A percentile compares a stretch with the other conserved stretches of the same genome.
Evolutionary conservation across 2,797 vertebrate species (phyloP).

Genomic region (Hippoglossus hippoglossus): DNA sequence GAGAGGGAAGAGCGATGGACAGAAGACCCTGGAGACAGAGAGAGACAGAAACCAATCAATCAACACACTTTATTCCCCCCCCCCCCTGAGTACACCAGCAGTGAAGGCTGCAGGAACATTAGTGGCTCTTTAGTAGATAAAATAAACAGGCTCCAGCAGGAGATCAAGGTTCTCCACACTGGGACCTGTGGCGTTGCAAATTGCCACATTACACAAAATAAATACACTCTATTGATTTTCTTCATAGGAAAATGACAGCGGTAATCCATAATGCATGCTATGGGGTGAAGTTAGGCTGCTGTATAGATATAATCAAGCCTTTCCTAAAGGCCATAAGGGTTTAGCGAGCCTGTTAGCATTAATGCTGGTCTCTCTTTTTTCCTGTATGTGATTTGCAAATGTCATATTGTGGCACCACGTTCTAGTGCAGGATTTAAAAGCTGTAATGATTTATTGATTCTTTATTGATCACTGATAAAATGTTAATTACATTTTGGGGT

Average conservation of each 20-base stretch:
- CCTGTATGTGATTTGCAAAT: too few relatives aligned
- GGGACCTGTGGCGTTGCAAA: slow-evolving; percentile 35
- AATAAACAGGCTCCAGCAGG: slow-evolving; percentile 60
- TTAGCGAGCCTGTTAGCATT: not conserved
- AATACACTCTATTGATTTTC: slow-evolving; percentile 64
- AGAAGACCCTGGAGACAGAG: slow-evolving; percentile 35
- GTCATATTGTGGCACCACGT: not conserved
- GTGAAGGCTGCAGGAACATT: slow-evolving; percentile 49
- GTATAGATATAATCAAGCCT: slow-evolving; percentile 3
- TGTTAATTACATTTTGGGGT: too few relatives aligned
- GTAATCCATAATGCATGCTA: slow-evolving; percentile 33
- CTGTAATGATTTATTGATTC: not conserved
- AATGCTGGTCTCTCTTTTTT: too few relatives aligned
- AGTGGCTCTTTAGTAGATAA: slow-evolving; percentile 53
- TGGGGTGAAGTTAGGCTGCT: slow-evolving; percentile 11
- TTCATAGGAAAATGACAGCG: slow-evolving; percentile 34
- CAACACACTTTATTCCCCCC: slow-evolving; percentile 26
- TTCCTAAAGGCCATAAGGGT: not conserved
- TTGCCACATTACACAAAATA: slow-evolving; percentile 50
- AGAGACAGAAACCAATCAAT: slow-evolving; percentile 66
- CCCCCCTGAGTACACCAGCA: slow-evolving; percentile 25
- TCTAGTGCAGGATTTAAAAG: not conserved
- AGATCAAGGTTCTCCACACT: slow-evolving; percentile 21
- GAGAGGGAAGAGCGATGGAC: slow-evolving; percentile 9
- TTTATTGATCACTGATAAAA: not conserved